Conservation (phyloP, 2,797 vertebrate species). For the Philypnodon macrostomus region DNA sequence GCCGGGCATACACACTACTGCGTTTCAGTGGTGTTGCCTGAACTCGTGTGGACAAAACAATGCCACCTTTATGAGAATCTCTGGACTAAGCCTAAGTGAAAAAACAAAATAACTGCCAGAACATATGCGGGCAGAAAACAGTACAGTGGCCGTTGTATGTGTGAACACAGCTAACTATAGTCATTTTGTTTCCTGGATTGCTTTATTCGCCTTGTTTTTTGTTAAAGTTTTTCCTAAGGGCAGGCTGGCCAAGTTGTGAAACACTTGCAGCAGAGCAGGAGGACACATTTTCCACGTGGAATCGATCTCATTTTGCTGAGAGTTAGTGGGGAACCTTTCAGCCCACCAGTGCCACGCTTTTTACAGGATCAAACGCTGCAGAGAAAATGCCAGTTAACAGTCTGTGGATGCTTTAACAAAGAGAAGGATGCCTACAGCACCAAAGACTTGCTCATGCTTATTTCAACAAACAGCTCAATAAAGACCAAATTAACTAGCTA, state of each 20-base stretch:
- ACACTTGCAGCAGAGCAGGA: constrained; percentile 45
- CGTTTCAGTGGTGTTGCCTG: too few relatives aligned
- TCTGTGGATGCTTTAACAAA: constrained; percentile 25
- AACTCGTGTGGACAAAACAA: too few relatives aligned
- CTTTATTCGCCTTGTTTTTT: constrained; percentile 61
- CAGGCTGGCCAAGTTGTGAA: constrained; percentile 43
- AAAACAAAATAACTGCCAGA: too few relatives aligned
- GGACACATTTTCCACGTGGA: constrained; percentile 46
- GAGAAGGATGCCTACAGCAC: too few relatives aligned
- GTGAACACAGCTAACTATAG: constrained; percentile 3
- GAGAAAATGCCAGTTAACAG: constrained; percentile 34
- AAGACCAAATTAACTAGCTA: too few relatives aligned
- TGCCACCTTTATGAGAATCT: too few relatives aligned
- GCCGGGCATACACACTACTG: too few relatives aligned
- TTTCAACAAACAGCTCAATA: too few relatives aligned
- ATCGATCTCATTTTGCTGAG: constrained; percentile 31
- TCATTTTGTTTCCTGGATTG: constrained; percentile 45
- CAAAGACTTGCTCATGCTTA: too few relatives aligned
- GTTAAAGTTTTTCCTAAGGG: constrained; percentile 53
- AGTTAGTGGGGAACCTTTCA: constrained; percentile 42
- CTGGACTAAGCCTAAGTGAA: too few relatives aligned
- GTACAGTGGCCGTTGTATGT: too few relatives aligned
- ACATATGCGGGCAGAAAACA: too few relatives aligned
- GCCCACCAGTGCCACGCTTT: constrained; percentile 31
- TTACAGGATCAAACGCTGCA: constrained; percentile 36